Evolutionary conservation across 1,140 invertebrate genomes (phyloP).

Genomic region (Temnothorax longispinosus): DNA sequence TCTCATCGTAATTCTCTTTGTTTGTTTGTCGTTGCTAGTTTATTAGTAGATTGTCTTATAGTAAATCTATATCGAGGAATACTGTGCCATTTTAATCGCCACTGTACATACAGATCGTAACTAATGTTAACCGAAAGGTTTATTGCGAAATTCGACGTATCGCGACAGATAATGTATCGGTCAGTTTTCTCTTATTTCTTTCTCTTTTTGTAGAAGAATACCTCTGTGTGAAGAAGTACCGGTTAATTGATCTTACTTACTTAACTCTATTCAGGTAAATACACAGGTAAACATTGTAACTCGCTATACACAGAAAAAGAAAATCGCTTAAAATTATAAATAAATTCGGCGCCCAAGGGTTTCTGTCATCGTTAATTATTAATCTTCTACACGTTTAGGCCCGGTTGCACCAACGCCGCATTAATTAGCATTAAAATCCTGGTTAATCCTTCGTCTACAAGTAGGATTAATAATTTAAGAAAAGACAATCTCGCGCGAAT

Average conservation of each 20-base stretch:
- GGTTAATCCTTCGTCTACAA: neutral
- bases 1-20: neutral
- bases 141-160: constrained; percentile 34
- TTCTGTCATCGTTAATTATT: constrained; percentile 9
- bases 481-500: neutral
- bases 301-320: constrained; percentile 42
- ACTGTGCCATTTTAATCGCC: neutral
- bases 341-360: constrained; percentile 22
- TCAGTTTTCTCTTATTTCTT: neutral
- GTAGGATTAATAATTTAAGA: neutral
- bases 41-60: constrained; percentile 30
- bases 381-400: constrained; percentile 16
- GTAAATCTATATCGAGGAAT: constrained; percentile 33
- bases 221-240: constrained; percentile 13
- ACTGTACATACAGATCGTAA: constrained; percentile 30
- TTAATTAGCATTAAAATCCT: neutral
- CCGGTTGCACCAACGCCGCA: constrained; percentile 19
- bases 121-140: constrained; percentile 10
- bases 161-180: constrained; percentile 7
- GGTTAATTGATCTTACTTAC: constrained; percentile 33
- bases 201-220: constrained; percentile 28
- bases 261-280: constrained; percentile 36
- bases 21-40: neutral
- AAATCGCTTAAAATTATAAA: constrained; percentile 25
- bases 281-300: constrained; percentile 41